Conservation (phyloP, 2,113 vertebrate genomes). For the Rhineura floridana region DNA sequence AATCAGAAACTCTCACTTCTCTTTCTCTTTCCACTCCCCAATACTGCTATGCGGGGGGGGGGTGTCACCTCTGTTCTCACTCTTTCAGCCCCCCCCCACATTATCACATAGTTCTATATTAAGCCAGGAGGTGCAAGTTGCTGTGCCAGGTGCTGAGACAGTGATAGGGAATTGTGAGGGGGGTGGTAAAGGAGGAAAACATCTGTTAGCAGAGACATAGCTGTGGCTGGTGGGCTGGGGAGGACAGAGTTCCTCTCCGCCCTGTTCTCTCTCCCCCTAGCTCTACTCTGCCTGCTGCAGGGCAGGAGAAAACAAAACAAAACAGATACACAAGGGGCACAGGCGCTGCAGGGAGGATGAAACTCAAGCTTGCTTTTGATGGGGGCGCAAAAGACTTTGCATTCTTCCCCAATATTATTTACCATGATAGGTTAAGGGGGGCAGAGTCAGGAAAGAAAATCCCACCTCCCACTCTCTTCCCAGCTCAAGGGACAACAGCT, state of each 20-base stretch:
- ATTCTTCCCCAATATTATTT: neutral
- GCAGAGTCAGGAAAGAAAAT: neutral
- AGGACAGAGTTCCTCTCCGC: neutral
- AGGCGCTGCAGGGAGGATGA: neutral
- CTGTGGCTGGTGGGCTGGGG: too few species aligned
- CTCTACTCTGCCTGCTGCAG: neutral
- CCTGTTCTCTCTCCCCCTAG: too few species aligned
- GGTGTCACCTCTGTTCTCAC: slow-evolving; percentile 3
- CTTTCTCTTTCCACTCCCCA: neutral
- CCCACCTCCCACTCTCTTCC: neutral
- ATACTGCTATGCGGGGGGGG: neutral
- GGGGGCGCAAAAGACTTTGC: neutral
- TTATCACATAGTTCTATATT: slow-evolving; percentile 28
- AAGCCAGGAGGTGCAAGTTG: slow-evolving; percentile 6
- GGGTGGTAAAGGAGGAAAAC: neutral
- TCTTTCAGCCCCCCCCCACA: too few species aligned
- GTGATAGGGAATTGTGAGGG: neutral
- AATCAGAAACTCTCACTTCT: neutral
- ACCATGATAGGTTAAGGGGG: neutral
- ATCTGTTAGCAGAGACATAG: neutral
- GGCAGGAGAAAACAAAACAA: too few species aligned
- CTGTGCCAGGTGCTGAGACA: slow-evolving; percentile 15
- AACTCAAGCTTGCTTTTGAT: neutral
- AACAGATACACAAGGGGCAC: neutral
- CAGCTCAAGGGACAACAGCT: neutral